A percentile compares a stretch with the other conserved stretches of the same genome.
These are phyloP conservation scores for Sebastes baramenuke DNA, from an alignment of 2,797 vertebrate genomes.

Conservation along the genomic window DNA sequence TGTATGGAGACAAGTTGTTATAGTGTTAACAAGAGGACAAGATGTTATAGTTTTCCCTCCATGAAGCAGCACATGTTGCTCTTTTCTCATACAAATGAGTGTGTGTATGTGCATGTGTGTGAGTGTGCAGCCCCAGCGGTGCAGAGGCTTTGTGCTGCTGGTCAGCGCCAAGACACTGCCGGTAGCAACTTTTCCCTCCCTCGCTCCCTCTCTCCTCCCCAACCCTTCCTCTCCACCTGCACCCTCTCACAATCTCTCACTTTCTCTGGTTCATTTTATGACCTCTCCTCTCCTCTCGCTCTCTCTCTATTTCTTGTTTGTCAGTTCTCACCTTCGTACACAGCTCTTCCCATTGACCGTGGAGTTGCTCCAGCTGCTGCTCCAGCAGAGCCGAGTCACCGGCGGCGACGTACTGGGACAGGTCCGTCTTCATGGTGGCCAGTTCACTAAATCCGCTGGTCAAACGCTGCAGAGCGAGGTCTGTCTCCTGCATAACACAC, in stretches of 20 bases:
- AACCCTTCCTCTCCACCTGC: conserved; percentile 29
- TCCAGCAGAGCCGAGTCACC: conserved; percentile 85
- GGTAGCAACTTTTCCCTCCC: conserved; percentile 51
- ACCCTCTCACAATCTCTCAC: background rate
- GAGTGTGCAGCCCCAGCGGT: conserved; percentile 32
- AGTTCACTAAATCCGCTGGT: conserved; percentile 81
- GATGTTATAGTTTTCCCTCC: conserved; percentile 54
- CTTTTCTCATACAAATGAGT: conserved; percentile 52
- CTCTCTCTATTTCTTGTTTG: background rate
- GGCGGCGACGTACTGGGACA: conserved; percentile 82
- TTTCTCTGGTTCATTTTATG: background rate
- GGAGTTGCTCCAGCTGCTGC: conserved; percentile 89
- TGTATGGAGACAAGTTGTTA: background rate
- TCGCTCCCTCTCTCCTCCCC: background rate
- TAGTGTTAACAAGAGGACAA: background rate
- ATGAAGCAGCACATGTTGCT: conserved; percentile 27
- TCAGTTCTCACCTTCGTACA: conserved; percentile 79
- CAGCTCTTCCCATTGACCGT: conserved; percentile 92
- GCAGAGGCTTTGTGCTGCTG: conserved; percentile 66
- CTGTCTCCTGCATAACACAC: conserved; percentile 90
- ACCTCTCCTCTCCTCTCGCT: background rate
- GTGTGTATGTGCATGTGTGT: conserved; percentile 23
- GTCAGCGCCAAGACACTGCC: conserved; percentile 51
- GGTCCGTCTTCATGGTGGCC: conserved; percentile 84
- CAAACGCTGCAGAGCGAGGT: conserved; percentile 86